These are phyloP conservation scores for Arnoldichthys spilopterus DNA, from an alignment of 2,797 vertebrate species.

Conservation along the genomic window DNA sequence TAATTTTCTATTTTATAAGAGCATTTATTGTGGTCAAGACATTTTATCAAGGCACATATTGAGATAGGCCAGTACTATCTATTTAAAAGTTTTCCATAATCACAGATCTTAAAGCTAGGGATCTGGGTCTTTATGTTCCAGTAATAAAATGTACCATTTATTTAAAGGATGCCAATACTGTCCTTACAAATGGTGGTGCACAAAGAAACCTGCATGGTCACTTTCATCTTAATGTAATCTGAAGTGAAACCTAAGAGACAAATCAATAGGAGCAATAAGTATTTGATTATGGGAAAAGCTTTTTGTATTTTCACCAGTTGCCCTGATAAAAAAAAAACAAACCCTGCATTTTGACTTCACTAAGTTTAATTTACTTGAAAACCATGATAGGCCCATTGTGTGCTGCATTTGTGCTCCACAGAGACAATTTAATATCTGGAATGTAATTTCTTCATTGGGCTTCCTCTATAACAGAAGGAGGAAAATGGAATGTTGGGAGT, in stretches of 20 bases:
- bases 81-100: not conserved
- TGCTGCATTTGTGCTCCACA: conserved; percentile 40
- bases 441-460: conserved; percentile 51
- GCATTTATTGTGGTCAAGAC: too few species aligned
- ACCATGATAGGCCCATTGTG: conserved; percentile 15
- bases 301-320: not conserved
- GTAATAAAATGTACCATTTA: not conserved
- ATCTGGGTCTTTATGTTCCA: not conserved
- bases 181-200: not conserved
- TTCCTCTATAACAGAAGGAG: conserved; percentile 18
- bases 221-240: not conserved
- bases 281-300: not conserved
- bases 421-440: conserved; percentile 52
- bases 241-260: not conserved
- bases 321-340: not conserved
- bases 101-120: not conserved
- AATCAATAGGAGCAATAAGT: not conserved
- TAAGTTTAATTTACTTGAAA: conserved; percentile 32
- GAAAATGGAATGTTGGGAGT: conserved; percentile 49
- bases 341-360: not conserved
- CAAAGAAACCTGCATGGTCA: not conserved
- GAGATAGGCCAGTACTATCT: not conserved
- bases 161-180: not conserved
- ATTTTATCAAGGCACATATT: not conserved
- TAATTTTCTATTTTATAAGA: too few species aligned